Percentiles rank a stretch among this genome's conserved stretches.
phyloP scores from a whole-genome alignment of 2,113 vertebrate species.

The Clupea harengus region DNA sequence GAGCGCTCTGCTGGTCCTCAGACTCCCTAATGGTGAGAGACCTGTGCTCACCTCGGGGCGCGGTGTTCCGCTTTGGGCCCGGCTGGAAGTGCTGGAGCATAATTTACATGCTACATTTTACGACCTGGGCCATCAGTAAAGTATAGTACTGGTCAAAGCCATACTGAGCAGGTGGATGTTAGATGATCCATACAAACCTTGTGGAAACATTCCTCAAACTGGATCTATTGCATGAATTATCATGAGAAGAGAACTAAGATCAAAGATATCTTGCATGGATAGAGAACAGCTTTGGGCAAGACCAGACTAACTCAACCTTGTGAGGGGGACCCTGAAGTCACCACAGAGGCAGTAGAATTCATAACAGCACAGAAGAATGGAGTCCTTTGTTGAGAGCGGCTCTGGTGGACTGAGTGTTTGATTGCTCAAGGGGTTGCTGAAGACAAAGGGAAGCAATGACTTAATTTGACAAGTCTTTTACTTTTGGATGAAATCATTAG shows the following conservation, averaged over 20 bases:
- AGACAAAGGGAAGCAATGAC: constrained; percentile 10
- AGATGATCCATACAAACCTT: constrained; percentile 23
- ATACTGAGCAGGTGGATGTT: constrained; percentile 31
- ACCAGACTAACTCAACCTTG: background rate
- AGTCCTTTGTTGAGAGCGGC: background rate
- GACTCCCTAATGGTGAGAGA: constrained; percentile 43
- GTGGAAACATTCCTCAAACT: constrained; percentile 34
- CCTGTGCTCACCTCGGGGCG: constrained; percentile 39
- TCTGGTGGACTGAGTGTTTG: background rate
- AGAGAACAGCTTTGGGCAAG: background rate
- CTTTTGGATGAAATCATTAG: constrained; percentile 37
- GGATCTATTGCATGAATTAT: constrained; percentile 15
- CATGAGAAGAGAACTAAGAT: constrained; percentile 17
- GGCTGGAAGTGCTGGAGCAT: constrained; percentile 36
- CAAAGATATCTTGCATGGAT: background rate
- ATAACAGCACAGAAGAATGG: background rate
- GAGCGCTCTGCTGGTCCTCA: constrained; percentile 41
- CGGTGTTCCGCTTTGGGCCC: constrained; percentile 25
- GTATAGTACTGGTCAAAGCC: background rate
- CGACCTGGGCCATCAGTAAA: background rate
- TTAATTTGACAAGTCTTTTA: constrained; percentile 43
- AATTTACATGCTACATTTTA: constrained; percentile 29
- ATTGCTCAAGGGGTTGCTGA: background rate
- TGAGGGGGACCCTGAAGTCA: background rate
- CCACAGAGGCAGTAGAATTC: background rate